Conservation (phyloP, 2,888 invertebrate species). For the Drosophila neotestacea region DNA sequence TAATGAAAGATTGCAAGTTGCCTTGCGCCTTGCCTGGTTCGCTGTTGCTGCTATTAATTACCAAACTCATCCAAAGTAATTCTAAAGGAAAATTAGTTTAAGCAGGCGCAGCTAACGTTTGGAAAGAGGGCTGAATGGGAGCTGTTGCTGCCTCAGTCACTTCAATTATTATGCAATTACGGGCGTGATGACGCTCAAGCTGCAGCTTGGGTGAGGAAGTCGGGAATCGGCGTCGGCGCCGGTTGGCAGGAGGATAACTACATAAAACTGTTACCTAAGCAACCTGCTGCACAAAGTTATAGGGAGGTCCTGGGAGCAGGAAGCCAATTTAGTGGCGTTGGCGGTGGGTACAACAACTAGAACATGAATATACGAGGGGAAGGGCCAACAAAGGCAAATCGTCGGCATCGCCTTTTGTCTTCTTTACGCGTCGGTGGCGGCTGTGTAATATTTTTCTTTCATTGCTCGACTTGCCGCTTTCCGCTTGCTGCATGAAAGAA, state of each 20-base stretch:
- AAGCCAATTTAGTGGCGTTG: constrained; percentile 70
- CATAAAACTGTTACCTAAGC: constrained; percentile 80
- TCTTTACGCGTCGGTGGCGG: constrained; percentile 74
- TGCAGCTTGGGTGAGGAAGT: neutral
- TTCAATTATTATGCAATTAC: constrained; percentile 81
- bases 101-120: constrained; percentile 32
- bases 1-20: constrained; percentile 13
- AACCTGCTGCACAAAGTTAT: constrained; percentile 77
- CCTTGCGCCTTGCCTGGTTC: neutral
- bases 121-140: constrained; percentile 35
- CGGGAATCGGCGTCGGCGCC: constrained; percentile 2
- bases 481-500: constrained; percentile 60
- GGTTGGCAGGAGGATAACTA: constrained; percentile 61
- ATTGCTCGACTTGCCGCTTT: constrained; percentile 41
- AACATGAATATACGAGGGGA: constrained; percentile 16
- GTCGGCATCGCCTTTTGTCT: constrained; percentile 68
- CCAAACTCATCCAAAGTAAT: constrained; percentile 78
- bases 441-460: constrained; percentile 81
- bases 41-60: constrained; percentile 69
- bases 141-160: constrained; percentile 35
- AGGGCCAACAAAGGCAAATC: constrained; percentile 43
- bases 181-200: constrained; percentile 38
- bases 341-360: constrained; percentile 21
- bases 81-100: constrained; percentile 78
- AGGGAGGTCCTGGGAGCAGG: constrained; percentile 42